Evolutionary conservation across 2,888 invertebrate species (phyloP), one percentile per base, ranked within the genome.

Genomic region (Temnothorax unifasciatus): DNA sequence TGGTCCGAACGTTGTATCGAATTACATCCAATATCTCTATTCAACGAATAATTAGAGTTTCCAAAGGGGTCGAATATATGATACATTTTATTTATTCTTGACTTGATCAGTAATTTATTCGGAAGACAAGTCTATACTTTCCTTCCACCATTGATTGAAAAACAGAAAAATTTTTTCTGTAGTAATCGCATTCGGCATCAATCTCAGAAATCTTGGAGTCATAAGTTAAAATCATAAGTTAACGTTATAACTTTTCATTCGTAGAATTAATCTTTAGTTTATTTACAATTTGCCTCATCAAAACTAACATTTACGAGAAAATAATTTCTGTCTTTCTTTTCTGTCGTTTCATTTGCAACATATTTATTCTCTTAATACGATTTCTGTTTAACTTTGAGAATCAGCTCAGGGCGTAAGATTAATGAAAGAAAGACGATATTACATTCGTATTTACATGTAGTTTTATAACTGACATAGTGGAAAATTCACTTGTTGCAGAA

Each of bases 401-500:
- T 9, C 6, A 59, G 44, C 13, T 44, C 8, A 44, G 13, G 41
- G 11, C 2, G n/a, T 41, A 21, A 64, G 15, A 44, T 50, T 44
- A 29, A 68, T 2, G 47, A 25, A 44, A 47, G 8, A 21, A 66
- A 41, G 21, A 41, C 8, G 4, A 3, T 13, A 44, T 47, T 47
- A 41, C 25, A 44, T 21, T 63, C 34, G 13, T 38, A 18, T 59
- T 21, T 13, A 38, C 15, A 15, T 69, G 52, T 25, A 76, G 5
- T 21, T 54, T 54, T n/a, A 44, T 68, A 57, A 3, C 54, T 77
- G 9, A 54, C 21, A 52, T 9, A 57, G 9, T 59, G 18, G 71
- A 81, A 61, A 71, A 71, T 21, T 41, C 4, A 44, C 21, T 54
- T 68, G n/a, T 34, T 13, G 41, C 38, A 15, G n/a, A 38, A 66